phyloP scores from a whole-genome alignment of 2,888 invertebrate genomes.

The Eulithis testata region DNA sequence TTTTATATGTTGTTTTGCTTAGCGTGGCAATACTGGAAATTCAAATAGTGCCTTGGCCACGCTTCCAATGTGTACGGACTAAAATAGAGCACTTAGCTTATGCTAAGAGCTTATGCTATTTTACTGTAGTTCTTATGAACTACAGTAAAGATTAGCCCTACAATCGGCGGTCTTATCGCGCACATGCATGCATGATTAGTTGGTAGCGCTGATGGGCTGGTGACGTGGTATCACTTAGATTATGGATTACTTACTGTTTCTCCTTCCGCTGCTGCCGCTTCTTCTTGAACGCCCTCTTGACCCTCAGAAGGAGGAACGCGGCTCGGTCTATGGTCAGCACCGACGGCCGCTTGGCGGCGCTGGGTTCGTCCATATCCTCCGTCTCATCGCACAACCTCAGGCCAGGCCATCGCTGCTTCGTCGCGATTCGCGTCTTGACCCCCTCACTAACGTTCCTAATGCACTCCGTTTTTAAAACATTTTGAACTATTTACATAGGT shows the following conservation, averaged over 20 bases:
- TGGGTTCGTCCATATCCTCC: constrained; percentile 75
- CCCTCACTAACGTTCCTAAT: constrained; percentile 45
- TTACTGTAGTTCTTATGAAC: no score
- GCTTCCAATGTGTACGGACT: no score
- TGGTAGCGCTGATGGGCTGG: no score
- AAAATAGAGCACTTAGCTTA: no score
- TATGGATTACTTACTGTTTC: constrained; percentile 89
- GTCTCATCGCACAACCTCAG: constrained; percentile 83
- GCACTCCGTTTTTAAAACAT: constrained; percentile 36
- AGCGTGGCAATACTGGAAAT: no score
- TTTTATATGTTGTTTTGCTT: no score
- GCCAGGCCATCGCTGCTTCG: constrained; percentile 81
- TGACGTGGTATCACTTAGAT: not conserved
- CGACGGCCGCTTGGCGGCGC: constrained; percentile 84
- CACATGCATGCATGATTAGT: no score
- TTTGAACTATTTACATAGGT: constrained; percentile 7
- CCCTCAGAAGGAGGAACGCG: constrained; percentile 93
- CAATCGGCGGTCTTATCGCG: no score
- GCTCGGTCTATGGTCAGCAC: constrained; percentile 94
- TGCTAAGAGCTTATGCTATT: no score
- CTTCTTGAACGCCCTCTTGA: constrained; percentile 95
- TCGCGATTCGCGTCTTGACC: constrained; percentile 70
- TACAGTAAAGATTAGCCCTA: no score
- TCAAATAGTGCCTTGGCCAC: no score
- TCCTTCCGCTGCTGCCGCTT: constrained; percentile 94